Base-by-base conservation (phyloP, 2,888 invertebrate genomes). In the Eristalis pertinax region DNA sequence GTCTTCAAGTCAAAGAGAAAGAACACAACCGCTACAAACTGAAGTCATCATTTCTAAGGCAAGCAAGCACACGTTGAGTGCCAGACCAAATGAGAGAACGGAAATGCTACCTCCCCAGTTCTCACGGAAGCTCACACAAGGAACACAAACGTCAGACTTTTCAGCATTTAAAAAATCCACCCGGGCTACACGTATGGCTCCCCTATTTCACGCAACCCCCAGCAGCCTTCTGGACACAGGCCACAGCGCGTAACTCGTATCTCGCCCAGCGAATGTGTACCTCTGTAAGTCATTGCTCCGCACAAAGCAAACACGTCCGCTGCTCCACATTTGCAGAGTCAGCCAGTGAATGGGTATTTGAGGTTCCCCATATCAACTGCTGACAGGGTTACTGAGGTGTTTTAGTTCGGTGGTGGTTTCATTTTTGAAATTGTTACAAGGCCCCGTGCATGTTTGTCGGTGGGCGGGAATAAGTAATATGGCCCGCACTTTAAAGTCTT, bases 371-470 rank as follows among this genome's bases (percentile, higher is more conserved):
- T 50, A 50, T 50, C 50, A n/a, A 50, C 50, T 50, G 50, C 50
- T 50, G 50, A 50, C 50, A 19, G 50, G 50, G 50, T 50, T 19
- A 19, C 50, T 19, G 50, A 50, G 50, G 50, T 50, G 19, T 13
- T 60, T 60, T 15, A 15, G 24, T 13, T 24, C 60, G 26, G 26
- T 60, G 60, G 26, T 60, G 60, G 60, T 60, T 60, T 60, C 60
- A 60, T 60, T 60, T 60, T 26, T 26, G 60, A 60, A 60, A 60
- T 60, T 60, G 60, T 60, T 60, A 29, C 60, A 60, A 60, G 26
- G 26, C 60, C 24, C 26, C 50, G 26, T 60, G 24, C 26, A 26
- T 26, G 60, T 60, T 24, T 60, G 38, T 38, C 38, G 38, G 38
- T 38, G 60, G 60, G 60, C 26, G 60, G 24, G 60, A 8, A 60